phyloP scores from a whole-genome alignment of 2,888 invertebrate genomes.

The Nomada goodeniana region DNA sequence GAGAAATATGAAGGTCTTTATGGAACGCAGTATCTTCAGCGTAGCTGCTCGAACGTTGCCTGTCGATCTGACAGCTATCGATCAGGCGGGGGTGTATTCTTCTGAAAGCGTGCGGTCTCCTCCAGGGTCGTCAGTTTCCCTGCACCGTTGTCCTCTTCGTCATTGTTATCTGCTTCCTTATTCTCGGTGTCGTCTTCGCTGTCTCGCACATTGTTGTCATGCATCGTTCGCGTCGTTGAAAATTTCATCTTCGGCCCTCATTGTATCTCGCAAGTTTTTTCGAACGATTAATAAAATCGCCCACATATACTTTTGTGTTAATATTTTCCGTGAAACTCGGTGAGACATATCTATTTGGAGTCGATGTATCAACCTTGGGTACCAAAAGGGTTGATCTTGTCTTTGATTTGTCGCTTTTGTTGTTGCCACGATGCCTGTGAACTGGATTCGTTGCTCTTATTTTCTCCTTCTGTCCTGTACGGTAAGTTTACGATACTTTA shows the following conservation, averaged over 20 bases:
- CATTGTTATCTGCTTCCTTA: neutral
- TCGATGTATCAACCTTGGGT: too few relatives aligned
- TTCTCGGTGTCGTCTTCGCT: neutral
- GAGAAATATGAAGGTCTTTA: conserved; percentile 68
- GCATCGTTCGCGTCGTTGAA: neutral
- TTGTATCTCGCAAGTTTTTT: neutral
- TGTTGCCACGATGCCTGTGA: too few relatives aligned
- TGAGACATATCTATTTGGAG: too few relatives aligned
- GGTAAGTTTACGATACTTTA: too few relatives aligned
- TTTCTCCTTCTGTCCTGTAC: too few relatives aligned
- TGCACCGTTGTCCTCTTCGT: neutral
- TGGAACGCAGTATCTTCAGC: conserved; percentile 35
- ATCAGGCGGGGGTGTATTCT: conserved; percentile 43
- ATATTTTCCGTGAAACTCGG: too few relatives aligned
- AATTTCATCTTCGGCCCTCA: neutral
- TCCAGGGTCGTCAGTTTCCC: conserved; percentile 11
- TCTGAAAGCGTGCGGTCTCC: conserved; percentile 39
- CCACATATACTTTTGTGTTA: too few relatives aligned
- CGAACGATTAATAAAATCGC: too few relatives aligned
- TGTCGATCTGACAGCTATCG: conserved; percentile 59
- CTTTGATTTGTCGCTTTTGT: too few relatives aligned
- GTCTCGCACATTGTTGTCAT: neutral
- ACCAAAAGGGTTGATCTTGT: too few relatives aligned
- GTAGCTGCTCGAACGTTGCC: conserved; percentile 50
- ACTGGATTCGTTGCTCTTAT: too few relatives aligned